Base-by-base conservation (phyloP, 2,888 invertebrate genomes). In the Agapostemon virescens region DNA sequence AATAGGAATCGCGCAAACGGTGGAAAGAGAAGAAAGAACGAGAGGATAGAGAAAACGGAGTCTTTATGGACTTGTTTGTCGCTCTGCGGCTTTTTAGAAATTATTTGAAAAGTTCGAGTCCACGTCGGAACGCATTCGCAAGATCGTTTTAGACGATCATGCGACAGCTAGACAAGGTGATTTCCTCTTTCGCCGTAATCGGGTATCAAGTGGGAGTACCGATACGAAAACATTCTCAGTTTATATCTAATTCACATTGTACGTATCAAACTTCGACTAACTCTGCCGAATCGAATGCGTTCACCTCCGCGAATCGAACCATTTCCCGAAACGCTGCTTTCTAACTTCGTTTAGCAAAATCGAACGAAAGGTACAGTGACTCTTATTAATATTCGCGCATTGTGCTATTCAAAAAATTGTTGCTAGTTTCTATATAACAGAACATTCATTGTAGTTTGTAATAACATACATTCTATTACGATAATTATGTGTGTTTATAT, bases 31-130 rank as follows among this genome's bases (percentile, higher is more conserved):
- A 30, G 74, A 67, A 49, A 52, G 68, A 76, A 55, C 74, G 73
- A 63, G 67, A 72, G 79, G 79, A 66, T 77, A 71, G 74, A 82
- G 81, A 79, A 75, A 69, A 76, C 78, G 73, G 79, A 85, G 84
- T 88, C 90, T 90, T 90, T 90, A 90, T 90, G 88, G 90, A 86
- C 90, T 90, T 90, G 90, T 90, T 90, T 90, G 90, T 90, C 87
- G 88, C 86, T 86, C 81, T 80, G 74, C 68, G 77, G 80, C 85
- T 89, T 89, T 88, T 88, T 83, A 87, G 77, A 86, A 90, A 89
- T 90, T 90, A 90, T 90, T 86, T 82, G 89, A 86, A 88, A 90
- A 90, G 87, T 90, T 90, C 81, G 84, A 82, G 85, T 75, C 83
- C 79, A 81, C 85, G 84, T 70, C 74, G 77, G 58, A 71, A 86